phyloP scores from a whole-genome alignment of 2,113 vertebrate species.

The Gymnarchus niloticus region DNA sequence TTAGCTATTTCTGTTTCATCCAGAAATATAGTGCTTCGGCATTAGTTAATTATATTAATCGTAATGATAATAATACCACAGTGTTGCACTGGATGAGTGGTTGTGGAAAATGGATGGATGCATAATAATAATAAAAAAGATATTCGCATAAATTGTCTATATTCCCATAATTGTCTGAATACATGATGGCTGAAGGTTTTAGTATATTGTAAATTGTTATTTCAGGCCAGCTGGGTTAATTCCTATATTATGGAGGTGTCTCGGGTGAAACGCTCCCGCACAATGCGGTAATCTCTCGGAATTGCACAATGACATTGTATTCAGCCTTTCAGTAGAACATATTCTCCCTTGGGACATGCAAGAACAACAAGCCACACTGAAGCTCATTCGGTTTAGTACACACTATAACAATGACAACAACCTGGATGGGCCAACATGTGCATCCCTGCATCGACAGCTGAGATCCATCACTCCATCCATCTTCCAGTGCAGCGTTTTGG shows the following conservation, averaged over 20 bases:
- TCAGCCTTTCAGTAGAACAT: neutral
- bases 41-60: neutral
- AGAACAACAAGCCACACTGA: neutral
- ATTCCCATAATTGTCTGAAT: neutral
- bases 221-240: neutral
- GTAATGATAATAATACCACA: neutral
- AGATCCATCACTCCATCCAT: neutral
- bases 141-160: neutral
- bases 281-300: neutral
- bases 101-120: neutral
- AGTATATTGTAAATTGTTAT: neutral
- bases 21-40: neutral
- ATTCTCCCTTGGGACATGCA: neutral
- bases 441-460: neutral
- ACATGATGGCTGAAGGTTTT: neutral
- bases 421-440: neutral
- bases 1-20: neutral
- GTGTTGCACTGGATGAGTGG: neutral
- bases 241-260: neutral
- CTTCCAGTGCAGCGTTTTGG: neutral
- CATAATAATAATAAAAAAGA: neutral
- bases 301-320: neutral
- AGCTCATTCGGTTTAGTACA: neutral
- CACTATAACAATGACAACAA: neutral
- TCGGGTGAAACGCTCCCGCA: neutral